Evolutionary conservation across 2,888 invertebrate species (phyloP).

Genomic region (Archips xylosteana): DNA sequence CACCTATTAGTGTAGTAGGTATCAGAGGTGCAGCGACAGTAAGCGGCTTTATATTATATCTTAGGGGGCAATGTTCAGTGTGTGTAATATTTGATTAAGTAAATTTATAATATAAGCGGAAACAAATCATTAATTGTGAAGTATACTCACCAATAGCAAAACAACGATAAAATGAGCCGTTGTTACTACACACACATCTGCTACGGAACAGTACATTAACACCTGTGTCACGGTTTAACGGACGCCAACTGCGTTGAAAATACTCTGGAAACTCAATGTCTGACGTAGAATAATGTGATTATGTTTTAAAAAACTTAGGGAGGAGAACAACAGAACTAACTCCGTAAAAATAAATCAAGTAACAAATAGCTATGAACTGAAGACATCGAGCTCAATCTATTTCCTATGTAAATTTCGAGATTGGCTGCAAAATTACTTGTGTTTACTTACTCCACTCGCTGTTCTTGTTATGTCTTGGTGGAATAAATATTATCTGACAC

Average conservation of each 20-base stretch:
- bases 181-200: conserved; percentile 24
- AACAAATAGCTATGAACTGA: neutral
- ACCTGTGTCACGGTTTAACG: conserved; percentile 35
- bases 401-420: conserved; percentile 10
- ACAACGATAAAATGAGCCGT: conserved; percentile 17
- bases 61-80: neutral
- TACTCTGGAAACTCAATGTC: neutral
- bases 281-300: neutral
- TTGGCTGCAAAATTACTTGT: conserved; percentile 3
- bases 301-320: neutral
- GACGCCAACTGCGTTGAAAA: neutral
- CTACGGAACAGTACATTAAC: conserved; percentile 16
- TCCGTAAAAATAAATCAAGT: neutral
- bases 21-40: neutral
- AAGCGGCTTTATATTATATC: neutral
- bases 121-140: neutral
- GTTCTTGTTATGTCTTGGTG: conserved; percentile 12
- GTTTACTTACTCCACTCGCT: conserved; percentile 7
- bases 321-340: neutral
- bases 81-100: neutral
- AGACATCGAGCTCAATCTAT: neutral
- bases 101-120: neutral
- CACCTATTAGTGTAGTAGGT: conserved; percentile 20
- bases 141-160: conserved; percentile 5
- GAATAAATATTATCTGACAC: conserved; percentile 35